phyloP scores from a whole-genome alignment of 2,797 vertebrate genomes.

The Bucorvus abyssinicus region DNA sequence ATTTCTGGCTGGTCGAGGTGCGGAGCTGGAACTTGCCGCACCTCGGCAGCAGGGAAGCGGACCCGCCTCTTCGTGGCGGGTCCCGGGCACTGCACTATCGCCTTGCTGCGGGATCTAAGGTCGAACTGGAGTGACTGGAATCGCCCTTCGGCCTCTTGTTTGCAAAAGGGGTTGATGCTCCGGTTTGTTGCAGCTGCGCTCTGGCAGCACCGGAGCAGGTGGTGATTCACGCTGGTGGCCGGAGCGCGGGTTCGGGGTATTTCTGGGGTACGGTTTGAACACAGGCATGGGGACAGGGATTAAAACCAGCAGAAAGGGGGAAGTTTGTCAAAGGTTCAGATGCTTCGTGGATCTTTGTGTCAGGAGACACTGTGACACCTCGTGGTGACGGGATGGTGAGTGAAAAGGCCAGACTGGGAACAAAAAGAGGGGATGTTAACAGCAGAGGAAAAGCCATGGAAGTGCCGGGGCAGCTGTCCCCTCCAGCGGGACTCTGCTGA shows the following conservation, averaged over 20 bases:
- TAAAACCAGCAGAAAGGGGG: neutral
- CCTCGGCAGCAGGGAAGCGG: neutral
- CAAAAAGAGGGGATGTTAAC: neutral
- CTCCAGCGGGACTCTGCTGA: too few species aligned
- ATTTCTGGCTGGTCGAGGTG: neutral
- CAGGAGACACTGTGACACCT: neutral
- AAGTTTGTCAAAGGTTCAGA: neutral
- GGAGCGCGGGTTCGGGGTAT: neutral
- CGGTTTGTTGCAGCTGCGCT: neutral
- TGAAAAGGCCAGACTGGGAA: neutral
- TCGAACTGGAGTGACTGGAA: neutral
- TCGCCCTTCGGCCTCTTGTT: neutral
- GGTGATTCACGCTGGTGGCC: accelerated
- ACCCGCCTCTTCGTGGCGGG: accelerated
- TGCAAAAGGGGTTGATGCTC: conserved; percentile 9
- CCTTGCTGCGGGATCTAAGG: neutral
- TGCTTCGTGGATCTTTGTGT: accelerated
- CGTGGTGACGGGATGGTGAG: neutral
- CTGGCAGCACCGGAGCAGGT: neutral
- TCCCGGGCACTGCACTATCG: accelerated
- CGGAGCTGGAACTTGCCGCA: neutral
- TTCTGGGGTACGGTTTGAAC: neutral
- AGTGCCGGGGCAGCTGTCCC: accelerated
- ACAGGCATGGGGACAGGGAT: accelerated
- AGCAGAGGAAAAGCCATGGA: neutral